A percentile compares a stretch with the other conserved stretches of the same genome.
Evolutionary conservation across 1,140 invertebrate species (phyloP).

Genomic region (Gryllus bimaculatus): DNA sequence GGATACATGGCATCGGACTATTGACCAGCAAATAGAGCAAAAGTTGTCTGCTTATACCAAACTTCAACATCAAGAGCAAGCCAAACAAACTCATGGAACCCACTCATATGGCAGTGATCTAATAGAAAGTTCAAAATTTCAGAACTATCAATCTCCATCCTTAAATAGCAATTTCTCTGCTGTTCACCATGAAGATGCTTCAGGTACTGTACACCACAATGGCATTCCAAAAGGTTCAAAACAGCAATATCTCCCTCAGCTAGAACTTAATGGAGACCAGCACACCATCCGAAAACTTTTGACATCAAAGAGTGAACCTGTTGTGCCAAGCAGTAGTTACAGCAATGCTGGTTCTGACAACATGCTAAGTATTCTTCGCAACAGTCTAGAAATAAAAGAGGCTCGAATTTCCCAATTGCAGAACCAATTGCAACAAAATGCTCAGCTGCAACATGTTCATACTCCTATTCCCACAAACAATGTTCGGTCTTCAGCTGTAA

Average conservation of each 20-base stretch:
- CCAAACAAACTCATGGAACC: slow-evolving; percentile 16
- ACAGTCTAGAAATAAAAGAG: slow-evolving; percentile 56
- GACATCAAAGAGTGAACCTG: neutral
- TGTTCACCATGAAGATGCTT: neutral
- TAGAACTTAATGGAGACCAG: neutral
- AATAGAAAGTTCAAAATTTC: neutral
- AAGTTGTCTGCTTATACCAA: slow-evolving; percentile 29
- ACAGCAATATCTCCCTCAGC: neutral
- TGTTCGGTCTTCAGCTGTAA: neutral
- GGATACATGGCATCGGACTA: slow-evolving; percentile 41
- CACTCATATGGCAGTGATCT: neutral
- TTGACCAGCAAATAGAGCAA: slow-evolving; percentile 46
- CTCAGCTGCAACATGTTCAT: neutral
- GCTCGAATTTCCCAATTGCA: slow-evolving; percentile 41
- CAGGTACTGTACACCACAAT: neutral
- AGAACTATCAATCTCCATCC: neutral
- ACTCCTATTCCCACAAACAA: neutral
- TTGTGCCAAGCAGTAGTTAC: neutral
- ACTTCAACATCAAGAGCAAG: slow-evolving; percentile 21
- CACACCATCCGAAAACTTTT: neutral
- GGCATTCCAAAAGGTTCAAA: neutral
- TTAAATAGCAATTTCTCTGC: neutral
- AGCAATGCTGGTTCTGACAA: neutral
- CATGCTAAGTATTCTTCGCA: slow-evolving; percentile 54
- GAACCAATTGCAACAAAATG: slow-evolving; percentile 27